These are phyloP conservation scores for Columbina picui DNA, from an alignment of 2,113 vertebrate genomes.

Conservation along the genomic window DNA sequence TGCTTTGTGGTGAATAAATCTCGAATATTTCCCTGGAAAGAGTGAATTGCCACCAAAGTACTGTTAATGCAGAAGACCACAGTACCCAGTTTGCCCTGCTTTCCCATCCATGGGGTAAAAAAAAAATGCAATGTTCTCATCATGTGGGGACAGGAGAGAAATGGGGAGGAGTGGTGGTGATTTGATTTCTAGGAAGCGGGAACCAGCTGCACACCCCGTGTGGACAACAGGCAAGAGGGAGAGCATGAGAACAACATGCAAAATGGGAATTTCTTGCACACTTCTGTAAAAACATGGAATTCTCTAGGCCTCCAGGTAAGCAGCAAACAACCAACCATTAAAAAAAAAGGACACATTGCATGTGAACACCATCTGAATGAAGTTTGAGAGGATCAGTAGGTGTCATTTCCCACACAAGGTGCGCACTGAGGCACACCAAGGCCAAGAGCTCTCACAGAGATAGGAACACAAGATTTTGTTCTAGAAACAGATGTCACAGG, in stretches of 20 bases:
- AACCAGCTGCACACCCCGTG: not conserved
- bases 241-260: rapidly evolving
- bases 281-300: not conserved
- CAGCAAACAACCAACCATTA: not conserved
- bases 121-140: not conserved
- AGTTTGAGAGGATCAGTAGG: not conserved
- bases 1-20: slow-evolving; percentile 72
- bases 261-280: not conserved
- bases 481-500: not conserved
- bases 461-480: not conserved
- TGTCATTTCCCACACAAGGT: not conserved
- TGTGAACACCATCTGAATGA: not conserved
- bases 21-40: slow-evolving; percentile 74
- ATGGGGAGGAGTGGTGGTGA: not conserved
- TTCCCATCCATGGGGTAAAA: not conserved
- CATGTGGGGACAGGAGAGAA: not conserved
- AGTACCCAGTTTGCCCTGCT: not conserved
- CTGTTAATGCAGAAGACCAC: slow-evolving; percentile 36
- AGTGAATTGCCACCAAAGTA: slow-evolving; percentile 21
- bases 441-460: not conserved
- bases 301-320: not conserved
- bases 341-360: not conserved
- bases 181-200: slow-evolving; percentile 43
- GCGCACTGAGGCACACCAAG: not conserved
- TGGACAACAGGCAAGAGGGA: not conserved